phyloP scores from a whole-genome alignment of 2,888 invertebrate genomes.

The Rhynchonema sp. region DNA sequence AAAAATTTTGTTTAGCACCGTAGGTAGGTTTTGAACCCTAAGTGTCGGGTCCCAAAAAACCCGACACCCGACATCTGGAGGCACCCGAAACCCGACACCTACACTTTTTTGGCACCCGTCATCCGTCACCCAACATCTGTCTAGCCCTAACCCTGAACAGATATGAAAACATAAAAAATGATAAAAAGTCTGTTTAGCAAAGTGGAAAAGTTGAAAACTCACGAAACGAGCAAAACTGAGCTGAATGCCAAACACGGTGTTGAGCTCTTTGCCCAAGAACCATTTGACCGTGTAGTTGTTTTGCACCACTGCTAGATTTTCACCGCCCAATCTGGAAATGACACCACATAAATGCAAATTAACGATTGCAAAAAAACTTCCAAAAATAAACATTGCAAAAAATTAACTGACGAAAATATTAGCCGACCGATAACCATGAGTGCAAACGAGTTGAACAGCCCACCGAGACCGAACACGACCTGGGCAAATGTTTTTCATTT shows the following conservation, averaged over 20 bases:
- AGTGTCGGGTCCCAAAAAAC: too few species aligned
- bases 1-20: not conserved
- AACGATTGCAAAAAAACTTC: not conserved
- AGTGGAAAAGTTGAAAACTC: too few species aligned
- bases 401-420: slow-evolving; percentile 51
- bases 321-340: slow-evolving; percentile 71
- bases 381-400: not conserved
- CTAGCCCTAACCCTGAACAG: too few species aligned
- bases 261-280: slow-evolving; percentile 90
- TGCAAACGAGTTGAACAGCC: slow-evolving; percentile 55
- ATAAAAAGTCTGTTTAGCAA: too few species aligned
- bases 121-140: not conserved
- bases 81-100: too few species aligned
- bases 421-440: slow-evolving; percentile 78
- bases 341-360: too few species aligned
- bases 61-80: too few species aligned
- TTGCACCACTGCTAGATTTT: slow-evolving; percentile 83
- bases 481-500: too few species aligned
- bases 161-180: too few species aligned
- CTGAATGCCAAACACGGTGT: slow-evolving; percentile 92
- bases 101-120: too few species aligned
- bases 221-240: slow-evolving; percentile 71
- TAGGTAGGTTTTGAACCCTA: too few species aligned
- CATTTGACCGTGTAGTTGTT: slow-evolving; percentile 91
- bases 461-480: slow-evolving; percentile 64